phyloP scores from a whole-genome alignment of 2,888 invertebrate species.

The Lochmaea crataegi region DNA sequence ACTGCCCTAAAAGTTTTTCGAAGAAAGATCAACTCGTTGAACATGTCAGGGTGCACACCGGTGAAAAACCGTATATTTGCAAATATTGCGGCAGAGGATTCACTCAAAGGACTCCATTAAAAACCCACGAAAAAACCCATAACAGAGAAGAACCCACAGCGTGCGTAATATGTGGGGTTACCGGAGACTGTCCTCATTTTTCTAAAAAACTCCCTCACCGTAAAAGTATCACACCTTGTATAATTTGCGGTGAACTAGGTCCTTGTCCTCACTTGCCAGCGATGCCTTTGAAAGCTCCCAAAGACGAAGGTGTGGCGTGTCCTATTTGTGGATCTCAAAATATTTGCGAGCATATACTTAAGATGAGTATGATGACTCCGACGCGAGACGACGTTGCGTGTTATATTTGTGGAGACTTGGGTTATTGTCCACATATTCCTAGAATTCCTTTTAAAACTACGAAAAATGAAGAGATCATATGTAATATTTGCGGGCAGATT shows the following conservation, averaged over 20 bases:
- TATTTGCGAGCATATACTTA: constrained; percentile 37
- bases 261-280: constrained; percentile 33
- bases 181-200: constrained; percentile 21
- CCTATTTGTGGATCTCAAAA: constrained; percentile 35
- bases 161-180: constrained; percentile 55
- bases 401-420: constrained; percentile 36
- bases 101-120: constrained; percentile 71
- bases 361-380: constrained; percentile 39
- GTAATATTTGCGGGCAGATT: constrained; percentile 33
- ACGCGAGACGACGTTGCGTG: constrained; percentile 33
- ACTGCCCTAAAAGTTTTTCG: constrained; percentile 67
- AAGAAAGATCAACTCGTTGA: constrained; percentile 63
- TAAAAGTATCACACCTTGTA: constrained; percentile 25
- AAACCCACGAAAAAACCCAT: constrained; percentile 72
- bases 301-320: constrained; percentile 26
- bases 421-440: constrained; percentile 30
- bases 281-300: constrained; percentile 16
- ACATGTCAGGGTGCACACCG: constrained; percentile 56
- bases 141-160: constrained; percentile 72
- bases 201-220: constrained; percentile 8
- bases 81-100: constrained; percentile 58
- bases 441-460: constrained; percentile 20
- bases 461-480: constrained; percentile 25
- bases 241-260: constrained; percentile 24
- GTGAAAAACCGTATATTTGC: constrained; percentile 62